Evolutionary conservation across 2,113 vertebrate species (phyloP).

Genomic region (Elaphurus davidianus): DNA sequence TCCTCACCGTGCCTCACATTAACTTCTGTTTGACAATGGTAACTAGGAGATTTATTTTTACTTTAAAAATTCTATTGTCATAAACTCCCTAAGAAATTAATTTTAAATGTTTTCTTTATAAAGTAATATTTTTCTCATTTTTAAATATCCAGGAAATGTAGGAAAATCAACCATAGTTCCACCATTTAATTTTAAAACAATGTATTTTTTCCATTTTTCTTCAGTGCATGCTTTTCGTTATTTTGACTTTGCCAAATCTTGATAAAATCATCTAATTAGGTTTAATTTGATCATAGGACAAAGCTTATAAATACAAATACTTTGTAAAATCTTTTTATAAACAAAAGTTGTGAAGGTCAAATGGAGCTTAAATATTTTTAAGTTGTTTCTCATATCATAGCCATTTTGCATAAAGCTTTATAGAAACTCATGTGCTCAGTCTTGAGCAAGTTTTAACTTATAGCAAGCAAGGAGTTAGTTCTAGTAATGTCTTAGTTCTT

Average conservation of each 20-base stretch:
- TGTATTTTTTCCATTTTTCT: not conserved
- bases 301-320: slow-evolving; percentile 13
- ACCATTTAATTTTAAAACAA: slow-evolving; percentile 5
- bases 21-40: not conserved
- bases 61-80: not conserved
- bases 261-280: not conserved
- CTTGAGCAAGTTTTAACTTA: not conserved
- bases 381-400: not conserved
- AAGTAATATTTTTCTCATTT: not conserved
- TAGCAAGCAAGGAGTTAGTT: not conserved
- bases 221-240: not conserved
- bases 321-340: not conserved
- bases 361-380: not conserved
- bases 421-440: not conserved
- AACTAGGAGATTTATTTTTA: slow-evolving; percentile 24
- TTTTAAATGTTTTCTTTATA: not conserved
- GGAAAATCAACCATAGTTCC: not conserved
- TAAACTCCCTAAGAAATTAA: not conserved
- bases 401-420: not conserved
- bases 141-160: not conserved
- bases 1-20: not conserved
- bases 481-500: not conserved
- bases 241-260: slow-evolving; percentile 39
- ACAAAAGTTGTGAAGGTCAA: not conserved
- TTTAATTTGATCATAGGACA: not conserved